These are phyloP conservation scores for Onthophagus sagittarius DNA, from an alignment of 2,888 invertebrate species.

Conservation along the genomic window DNA sequence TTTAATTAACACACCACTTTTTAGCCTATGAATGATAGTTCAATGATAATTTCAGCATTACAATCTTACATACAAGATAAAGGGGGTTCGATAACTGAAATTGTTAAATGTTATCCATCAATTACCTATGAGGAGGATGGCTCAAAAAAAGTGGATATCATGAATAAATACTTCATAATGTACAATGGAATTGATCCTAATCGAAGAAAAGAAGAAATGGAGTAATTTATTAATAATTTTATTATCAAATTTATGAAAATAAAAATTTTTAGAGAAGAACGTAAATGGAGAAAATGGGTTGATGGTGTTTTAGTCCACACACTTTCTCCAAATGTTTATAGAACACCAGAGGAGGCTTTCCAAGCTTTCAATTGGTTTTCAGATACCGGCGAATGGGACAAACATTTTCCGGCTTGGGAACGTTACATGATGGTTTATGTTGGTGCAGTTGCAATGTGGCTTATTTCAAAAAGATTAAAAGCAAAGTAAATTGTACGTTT, in stretches of 20 bases:
- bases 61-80: conserved; percentile 69
- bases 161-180: conserved; percentile 89
- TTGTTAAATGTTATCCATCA: conserved; percentile 73
- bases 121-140: conserved; percentile 67
- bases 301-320: conserved; percentile 88
- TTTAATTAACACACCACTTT: conserved; percentile 17
- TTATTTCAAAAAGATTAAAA: conserved; percentile 85
- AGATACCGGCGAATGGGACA: conserved; percentile 86
- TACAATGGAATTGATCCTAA: conserved; percentile 54
- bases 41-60: conserved; percentile 86
- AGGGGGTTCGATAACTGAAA: conserved; percentile 59
- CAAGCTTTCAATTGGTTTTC: conserved; percentile 95
- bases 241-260: not conserved
- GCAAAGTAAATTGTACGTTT: conserved; percentile 55
- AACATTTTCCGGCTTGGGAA: conserved; percentile 84
- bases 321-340: conserved; percentile 95
- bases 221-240: conserved; percentile 46
- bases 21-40: conserved; percentile 88
- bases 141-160: conserved; percentile 66
- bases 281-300: conserved; percentile 95
- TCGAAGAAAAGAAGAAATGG: conserved; percentile 45
- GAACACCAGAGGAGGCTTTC: conserved; percentile 77
- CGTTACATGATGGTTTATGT: conserved; percentile 82
- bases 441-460: conserved; percentile 91
- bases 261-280: conserved; percentile 68